These are phyloP conservation scores for Sapayoa aenigma DNA, from an alignment of 2,113 vertebrate species.

Conservation along the genomic window DNA sequence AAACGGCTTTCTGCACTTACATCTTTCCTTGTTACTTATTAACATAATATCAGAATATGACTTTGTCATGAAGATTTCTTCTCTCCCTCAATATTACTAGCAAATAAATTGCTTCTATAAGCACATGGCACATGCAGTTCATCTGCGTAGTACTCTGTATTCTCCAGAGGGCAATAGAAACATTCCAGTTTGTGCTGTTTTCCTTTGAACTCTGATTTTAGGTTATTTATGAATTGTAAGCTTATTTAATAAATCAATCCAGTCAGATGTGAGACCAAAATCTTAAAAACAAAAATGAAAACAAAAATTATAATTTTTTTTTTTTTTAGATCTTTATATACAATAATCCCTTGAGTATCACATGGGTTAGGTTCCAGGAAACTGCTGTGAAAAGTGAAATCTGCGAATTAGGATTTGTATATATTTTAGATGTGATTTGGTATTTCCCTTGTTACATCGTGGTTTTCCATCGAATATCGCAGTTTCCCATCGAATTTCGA, in stretches of 20 bases:
- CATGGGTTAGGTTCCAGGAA: too few species aligned
- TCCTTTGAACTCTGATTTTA: background rate
- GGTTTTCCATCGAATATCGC: too few species aligned
- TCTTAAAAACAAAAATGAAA: background rate
- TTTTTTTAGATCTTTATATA: too few species aligned
- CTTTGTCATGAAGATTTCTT: background rate
- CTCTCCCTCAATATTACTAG: background rate
- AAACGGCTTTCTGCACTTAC: too few species aligned
- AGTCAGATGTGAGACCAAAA: background rate
- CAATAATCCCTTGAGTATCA: too few species aligned
- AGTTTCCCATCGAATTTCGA: too few species aligned
- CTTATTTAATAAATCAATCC: background rate
- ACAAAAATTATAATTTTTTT: background rate
- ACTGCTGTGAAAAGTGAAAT: too few species aligned
- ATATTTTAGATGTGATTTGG: too few species aligned
- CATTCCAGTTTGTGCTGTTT: background rate
- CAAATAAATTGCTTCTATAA: background rate
- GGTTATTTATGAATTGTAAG: background rate
- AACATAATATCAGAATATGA: background rate
- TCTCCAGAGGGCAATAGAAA: background rate
- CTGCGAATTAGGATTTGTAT: too few species aligned
- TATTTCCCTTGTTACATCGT: too few species aligned
- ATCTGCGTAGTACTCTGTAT: background rate
- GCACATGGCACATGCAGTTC: fast-evolving
- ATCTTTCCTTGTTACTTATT: background rate